Conservation (phyloP, 2,888 invertebrate genomes). For the Byasa hedistus region DNA sequence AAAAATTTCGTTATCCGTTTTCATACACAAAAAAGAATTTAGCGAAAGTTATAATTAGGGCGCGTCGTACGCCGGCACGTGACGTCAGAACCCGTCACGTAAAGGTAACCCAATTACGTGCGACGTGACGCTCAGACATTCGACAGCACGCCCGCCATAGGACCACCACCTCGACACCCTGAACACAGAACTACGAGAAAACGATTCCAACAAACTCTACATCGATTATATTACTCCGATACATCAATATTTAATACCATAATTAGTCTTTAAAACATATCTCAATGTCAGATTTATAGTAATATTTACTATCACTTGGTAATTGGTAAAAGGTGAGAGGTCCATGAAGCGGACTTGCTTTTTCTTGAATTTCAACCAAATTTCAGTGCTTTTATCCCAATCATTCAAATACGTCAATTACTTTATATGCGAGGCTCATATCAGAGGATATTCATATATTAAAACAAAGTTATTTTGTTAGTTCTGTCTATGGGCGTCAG, state of each 20-base stretch:
- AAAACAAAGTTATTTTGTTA: too few relatives aligned
- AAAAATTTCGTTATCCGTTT: slow-evolving; percentile 26
- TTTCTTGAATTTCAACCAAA: too few relatives aligned
- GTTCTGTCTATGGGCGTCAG: too few relatives aligned
- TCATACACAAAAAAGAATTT: slow-evolving; percentile 40
- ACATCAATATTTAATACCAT: background rate
- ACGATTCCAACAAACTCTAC: background rate
- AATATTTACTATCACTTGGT: too few relatives aligned
- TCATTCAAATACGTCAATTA: too few relatives aligned
- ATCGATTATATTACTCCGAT: background rate
- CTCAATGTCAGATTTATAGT: too few relatives aligned
- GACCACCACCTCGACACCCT: slow-evolving; percentile 30
- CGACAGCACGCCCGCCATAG: slow-evolving; percentile 55
- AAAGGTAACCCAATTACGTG: slow-evolving; percentile 76
- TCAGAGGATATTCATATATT: too few relatives aligned
- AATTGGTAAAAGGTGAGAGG: too few relatives aligned
- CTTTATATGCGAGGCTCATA: too few relatives aligned
- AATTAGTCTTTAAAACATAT: too few relatives aligned
- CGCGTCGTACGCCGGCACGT: slow-evolving; percentile 65
- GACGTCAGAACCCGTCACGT: slow-evolving; percentile 67
- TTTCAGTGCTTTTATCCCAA: too few relatives aligned
- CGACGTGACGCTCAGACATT: slow-evolving; percentile 71
- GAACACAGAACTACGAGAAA: slow-evolving; percentile 1
- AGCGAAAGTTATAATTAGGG: slow-evolving; percentile 73
- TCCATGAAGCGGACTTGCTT: too few relatives aligned